A percentile compares a stretch with the other conserved stretches of the same genome.
These are phyloP conservation scores for Dasypolia templi DNA, from an alignment of 2,888 invertebrate species.

Conservation along the genomic window DNA sequence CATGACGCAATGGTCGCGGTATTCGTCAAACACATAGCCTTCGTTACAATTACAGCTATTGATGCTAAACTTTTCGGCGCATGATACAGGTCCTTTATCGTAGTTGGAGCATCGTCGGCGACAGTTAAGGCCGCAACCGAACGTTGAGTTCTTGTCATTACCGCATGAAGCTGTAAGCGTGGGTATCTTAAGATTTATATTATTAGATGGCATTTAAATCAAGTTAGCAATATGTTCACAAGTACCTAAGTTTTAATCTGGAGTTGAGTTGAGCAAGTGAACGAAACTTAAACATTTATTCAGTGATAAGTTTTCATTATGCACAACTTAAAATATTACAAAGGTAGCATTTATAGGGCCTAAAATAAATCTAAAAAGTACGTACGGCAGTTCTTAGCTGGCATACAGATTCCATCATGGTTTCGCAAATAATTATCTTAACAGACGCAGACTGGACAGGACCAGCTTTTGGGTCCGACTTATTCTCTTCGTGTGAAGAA, in stretches of 20 bases:
- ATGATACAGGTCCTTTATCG: slow-evolving; percentile 5
- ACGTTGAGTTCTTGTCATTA: slow-evolving; percentile 58
- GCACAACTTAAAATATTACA: neutral
- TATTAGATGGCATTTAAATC: neutral
- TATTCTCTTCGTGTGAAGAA: slow-evolving; percentile 10
- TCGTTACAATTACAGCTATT: slow-evolving; percentile 64
- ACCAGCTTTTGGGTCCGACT: neutral
- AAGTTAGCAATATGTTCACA: neutral
- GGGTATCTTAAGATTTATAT: too few species aligned
- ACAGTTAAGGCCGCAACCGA: slow-evolving; percentile 62
- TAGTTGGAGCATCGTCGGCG: slow-evolving; percentile 57
- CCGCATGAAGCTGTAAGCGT: slow-evolving; percentile 55
- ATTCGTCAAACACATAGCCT: slow-evolving; percentile 54
- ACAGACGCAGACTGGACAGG: slow-evolving; percentile 48
- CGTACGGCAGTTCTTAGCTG: slow-evolving; percentile 47
- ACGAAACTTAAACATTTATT: neutral
- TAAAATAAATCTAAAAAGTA: neutral
- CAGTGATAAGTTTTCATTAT: neutral
- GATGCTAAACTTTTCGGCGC: slow-evolving; percentile 19
- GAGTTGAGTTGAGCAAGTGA: neutral
- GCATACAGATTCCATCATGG: slow-evolving; percentile 43
- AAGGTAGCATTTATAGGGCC: too few species aligned
- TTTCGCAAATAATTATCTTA: slow-evolving; percentile 43
- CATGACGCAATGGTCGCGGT: slow-evolving; percentile 37
- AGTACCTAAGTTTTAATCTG: neutral